A percentile compares a stretch with the other conserved stretches of the same genome.
These are phyloP conservation scores for Trachelus stipa DNA, from an alignment of 2,888 invertebrate species.

Conservation along the genomic window DNA sequence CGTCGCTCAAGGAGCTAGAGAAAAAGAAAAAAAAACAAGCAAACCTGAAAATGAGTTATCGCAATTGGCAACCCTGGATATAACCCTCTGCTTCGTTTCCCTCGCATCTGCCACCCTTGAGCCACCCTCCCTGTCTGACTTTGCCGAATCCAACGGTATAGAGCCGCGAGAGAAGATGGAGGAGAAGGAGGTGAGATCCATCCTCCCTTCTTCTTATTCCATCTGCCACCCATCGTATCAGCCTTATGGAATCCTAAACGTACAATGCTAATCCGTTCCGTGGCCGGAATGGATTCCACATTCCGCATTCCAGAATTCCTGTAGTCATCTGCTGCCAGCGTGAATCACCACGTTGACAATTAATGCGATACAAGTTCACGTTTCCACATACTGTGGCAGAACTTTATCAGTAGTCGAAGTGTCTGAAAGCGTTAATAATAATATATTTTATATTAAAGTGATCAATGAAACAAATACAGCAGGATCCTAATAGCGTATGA, in stretches of 20 bases:
- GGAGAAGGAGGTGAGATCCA: conserved; percentile 27
- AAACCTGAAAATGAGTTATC: conserved; percentile 31
- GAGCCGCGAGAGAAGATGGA: background rate
- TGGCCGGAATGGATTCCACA: conserved; percentile 1
- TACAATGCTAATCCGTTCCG: background rate
- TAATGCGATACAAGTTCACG: background rate
- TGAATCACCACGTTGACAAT: background rate
- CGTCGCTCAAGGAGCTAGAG: background rate
- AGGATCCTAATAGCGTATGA: background rate
- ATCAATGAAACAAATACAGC: background rate
- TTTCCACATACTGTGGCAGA: background rate
- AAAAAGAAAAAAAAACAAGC: conserved; percentile 22
- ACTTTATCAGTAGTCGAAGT: background rate
- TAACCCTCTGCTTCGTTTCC: conserved; percentile 11
- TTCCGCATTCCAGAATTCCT: conserved; percentile 2
- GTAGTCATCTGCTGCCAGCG: background rate
- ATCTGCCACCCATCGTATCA: conserved; percentile 54
- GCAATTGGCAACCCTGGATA: conserved; percentile 25
- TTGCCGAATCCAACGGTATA: conserved; percentile 9
- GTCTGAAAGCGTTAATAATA: background rate
- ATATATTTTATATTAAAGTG: background rate
- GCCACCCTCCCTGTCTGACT: conserved; percentile 11
- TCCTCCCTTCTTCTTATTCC: conserved; percentile 43
- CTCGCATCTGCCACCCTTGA: conserved; percentile 39
- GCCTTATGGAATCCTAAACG: conserved; percentile 11